Percentiles rank a stretch among this genome's conserved stretches.
These are phyloP conservation scores for Cryptocephalus moraei DNA, from an alignment of 2,888 invertebrate species.

Conservation along the genomic window DNA sequence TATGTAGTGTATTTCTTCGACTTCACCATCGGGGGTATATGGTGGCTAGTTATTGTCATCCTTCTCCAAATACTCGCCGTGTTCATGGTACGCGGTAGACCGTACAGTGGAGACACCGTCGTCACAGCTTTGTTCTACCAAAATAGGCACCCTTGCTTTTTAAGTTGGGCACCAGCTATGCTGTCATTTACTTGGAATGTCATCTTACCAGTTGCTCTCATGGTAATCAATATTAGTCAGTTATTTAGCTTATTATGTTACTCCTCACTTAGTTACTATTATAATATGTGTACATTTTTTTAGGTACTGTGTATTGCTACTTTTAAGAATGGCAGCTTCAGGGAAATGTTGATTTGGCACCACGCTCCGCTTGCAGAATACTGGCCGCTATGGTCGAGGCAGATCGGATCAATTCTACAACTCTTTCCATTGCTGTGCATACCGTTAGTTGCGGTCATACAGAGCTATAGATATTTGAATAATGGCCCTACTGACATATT, in stretches of 20 bases:
- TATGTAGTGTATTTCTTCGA: slow-evolving; percentile 77
- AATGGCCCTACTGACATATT: slow-evolving; percentile 78
- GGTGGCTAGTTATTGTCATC: slow-evolving; percentile 79
- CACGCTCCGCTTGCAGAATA: slow-evolving; percentile 52
- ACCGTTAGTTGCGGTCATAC: slow-evolving; percentile 60
- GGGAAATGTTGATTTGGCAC: slow-evolving; percentile 58
- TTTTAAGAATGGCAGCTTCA: slow-evolving; percentile 58
- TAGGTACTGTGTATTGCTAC: slow-evolving; percentile 58
- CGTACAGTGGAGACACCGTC: slow-evolving; percentile 70
- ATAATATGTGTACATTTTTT: slow-evolving; percentile 20
- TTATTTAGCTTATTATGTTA: no score
- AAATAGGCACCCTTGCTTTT: slow-evolving; percentile 36
- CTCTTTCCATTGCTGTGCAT: slow-evolving; percentile 64
- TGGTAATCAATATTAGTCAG: slow-evolving; percentile 44
- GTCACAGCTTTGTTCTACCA: slow-evolving; percentile 52
- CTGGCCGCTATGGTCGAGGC: slow-evolving; percentile 72
- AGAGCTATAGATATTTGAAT: slow-evolving; percentile 67
- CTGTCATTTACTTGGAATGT: slow-evolving; percentile 84
- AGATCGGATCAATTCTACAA: slow-evolving; percentile 67
- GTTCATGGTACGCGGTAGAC: slow-evolving; percentile 76
- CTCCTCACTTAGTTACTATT: no score
- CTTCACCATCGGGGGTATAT: slow-evolving; percentile 71
- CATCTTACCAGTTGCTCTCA: slow-evolving; percentile 67
- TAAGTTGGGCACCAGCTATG: slow-evolving; percentile 55
- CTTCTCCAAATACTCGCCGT: slow-evolving; percentile 69